phyloP scores from a whole-genome alignment of 2,797 vertebrate genomes.

The Tarsius wallacei region DNA sequence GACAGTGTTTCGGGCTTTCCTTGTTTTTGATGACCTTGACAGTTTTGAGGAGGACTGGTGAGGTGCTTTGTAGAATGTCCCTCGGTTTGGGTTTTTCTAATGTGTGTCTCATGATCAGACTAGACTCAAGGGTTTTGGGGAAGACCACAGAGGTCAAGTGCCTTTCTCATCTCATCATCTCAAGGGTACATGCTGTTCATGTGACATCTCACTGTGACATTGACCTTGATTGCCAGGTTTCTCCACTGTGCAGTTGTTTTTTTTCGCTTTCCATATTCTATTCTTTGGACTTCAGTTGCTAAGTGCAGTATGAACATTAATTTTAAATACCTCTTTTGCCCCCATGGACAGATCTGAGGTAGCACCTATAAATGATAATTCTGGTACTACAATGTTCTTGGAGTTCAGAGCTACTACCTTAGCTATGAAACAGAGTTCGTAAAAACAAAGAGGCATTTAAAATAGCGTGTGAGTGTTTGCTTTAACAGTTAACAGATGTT shows the following conservation, averaged over 20 bases:
- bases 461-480: background rate
- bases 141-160: background rate
- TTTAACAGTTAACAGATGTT: background rate
- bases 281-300: background rate
- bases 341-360: background rate
- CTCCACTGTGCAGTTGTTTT: background rate
- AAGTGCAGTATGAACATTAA: background rate
- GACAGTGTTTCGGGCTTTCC: background rate
- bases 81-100: background rate
- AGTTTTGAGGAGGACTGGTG: background rate
- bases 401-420: background rate
- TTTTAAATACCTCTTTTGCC: background rate
- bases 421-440: background rate
- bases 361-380: background rate
- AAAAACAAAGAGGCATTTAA: background rate
- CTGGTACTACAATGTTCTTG: background rate
- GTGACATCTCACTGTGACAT: background rate
- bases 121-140: background rate
- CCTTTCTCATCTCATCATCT: no score
- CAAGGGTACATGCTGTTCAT: fast-evolving
- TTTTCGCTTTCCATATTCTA: background rate
- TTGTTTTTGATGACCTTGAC: background rate
- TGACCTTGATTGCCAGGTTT: background rate
- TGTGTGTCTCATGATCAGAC: background rate
- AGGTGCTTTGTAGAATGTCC: background rate